Conservation (phyloP, 2,888 invertebrate genomes). For the Aquatica leii region DNA sequence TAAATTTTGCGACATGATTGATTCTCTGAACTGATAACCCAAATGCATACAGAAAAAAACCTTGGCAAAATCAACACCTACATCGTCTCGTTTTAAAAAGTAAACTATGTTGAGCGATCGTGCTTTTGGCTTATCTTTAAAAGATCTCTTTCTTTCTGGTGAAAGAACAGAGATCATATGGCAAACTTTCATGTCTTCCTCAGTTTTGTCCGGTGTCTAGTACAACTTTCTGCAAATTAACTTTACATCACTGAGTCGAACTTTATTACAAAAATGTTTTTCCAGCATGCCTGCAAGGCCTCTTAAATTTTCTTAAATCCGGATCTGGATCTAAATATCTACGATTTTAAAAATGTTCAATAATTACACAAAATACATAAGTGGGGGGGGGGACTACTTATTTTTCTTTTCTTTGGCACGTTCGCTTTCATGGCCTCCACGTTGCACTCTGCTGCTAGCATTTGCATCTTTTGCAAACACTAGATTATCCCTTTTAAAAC, state of each 20-base stretch:
- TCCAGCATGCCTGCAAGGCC: conserved; percentile 5
- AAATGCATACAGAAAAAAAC: not conserved
- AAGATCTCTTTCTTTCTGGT: not conserved
- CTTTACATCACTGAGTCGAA: not conserved
- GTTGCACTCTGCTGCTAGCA: not conserved
- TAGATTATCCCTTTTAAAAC: conserved; percentile 2
- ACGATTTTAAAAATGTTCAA: not conserved
- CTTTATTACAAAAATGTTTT: conserved; percentile 1
- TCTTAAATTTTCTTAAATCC: conserved; percentile 8
- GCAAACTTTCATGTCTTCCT: too few species aligned
- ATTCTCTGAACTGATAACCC: not conserved
- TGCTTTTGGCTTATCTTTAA: not conserved
- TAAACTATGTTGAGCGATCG: not conserved
- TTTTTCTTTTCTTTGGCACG: conserved; percentile 7
- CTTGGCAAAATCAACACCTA: not conserved
- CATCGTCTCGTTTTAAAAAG: conserved; percentile 3
- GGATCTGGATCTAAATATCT: conserved; percentile 6
- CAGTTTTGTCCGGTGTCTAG: too few species aligned
- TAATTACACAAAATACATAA: not conserved
- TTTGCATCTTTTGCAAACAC: conserved; percentile 8
- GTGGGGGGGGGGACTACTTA: not conserved
- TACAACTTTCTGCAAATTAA: conserved; percentile 4
- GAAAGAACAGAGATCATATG: conserved; percentile 4
- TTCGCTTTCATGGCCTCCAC: not conserved
- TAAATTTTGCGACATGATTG: too few species aligned